Evolutionary conservation across 2,888 invertebrate genomes (phyloP).

Genomic region (Agrilus mali): DNA sequence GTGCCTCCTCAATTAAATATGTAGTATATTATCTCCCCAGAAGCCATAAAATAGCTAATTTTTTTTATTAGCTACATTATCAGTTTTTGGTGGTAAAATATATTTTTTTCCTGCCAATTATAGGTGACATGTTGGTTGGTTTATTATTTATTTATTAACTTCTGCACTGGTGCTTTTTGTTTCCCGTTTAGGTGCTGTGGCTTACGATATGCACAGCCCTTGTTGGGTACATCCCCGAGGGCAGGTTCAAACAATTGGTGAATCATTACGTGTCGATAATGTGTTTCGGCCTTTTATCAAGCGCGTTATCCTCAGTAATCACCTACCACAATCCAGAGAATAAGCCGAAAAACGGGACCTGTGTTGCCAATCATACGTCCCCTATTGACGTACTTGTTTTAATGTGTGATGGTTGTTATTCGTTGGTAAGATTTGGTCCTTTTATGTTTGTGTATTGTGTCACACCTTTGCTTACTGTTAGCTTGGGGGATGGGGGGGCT

Average conservation of each 20-base stretch:
- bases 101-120: too few relatives aligned
- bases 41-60: too few relatives aligned
- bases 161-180: too few relatives aligned
- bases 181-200: constrained; percentile 61
- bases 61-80: too few relatives aligned
- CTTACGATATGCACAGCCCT: constrained; percentile 75
- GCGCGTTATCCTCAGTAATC: constrained; percentile 81
- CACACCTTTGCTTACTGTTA: not conserved
- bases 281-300: constrained; percentile 86
- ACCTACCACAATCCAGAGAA: constrained; percentile 80
- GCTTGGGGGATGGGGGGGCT: not conserved
- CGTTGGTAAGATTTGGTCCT: constrained; percentile 67
- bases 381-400: constrained; percentile 95
- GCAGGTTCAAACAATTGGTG: constrained; percentile 61
- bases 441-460: constrained; percentile 1
- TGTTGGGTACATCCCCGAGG: constrained; percentile 73
- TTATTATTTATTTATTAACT: too few relatives aligned
- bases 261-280: constrained; percentile 73
- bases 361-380: constrained; percentile 98
- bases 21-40: too few relatives aligned
- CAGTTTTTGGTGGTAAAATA: too few relatives aligned
- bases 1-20: too few relatives aligned
- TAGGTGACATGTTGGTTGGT: too few relatives aligned
- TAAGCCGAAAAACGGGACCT: constrained; percentile 72
- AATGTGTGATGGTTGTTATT: constrained; percentile 95